These are phyloP conservation scores for Isichthys henryi DNA, from an alignment of 2,113 vertebrate species.

Conservation along the genomic window DNA sequence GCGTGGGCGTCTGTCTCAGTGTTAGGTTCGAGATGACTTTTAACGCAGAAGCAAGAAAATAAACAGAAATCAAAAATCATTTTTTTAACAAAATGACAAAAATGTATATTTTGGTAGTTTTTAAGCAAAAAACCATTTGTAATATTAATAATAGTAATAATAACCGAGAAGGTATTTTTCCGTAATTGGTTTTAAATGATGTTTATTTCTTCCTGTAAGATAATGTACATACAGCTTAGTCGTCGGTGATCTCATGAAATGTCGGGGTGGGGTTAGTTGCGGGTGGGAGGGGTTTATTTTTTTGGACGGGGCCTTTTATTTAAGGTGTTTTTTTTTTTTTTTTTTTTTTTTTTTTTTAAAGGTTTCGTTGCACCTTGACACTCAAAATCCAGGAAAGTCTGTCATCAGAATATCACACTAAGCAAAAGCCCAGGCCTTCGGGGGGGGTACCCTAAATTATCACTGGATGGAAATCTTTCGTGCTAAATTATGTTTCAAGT, in stretches of 20 bases:
- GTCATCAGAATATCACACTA: not conserved
- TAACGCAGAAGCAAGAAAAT: constrained; percentile 51
- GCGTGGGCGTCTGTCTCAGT: constrained; percentile 61
- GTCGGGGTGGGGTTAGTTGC: not conserved
- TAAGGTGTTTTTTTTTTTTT: not conserved
- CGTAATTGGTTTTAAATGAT: constrained; percentile 74
- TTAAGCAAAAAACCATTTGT: constrained; percentile 62
- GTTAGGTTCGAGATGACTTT: constrained; percentile 57
- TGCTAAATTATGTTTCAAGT: not conserved
- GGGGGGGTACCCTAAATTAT: not conserved
- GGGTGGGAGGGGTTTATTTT: constrained; percentile 25
- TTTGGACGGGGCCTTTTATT: constrained; percentile 29
- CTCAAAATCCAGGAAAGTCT: not conserved
- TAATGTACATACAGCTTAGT: constrained; percentile 78
- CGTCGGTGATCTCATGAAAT: constrained; percentile 31
- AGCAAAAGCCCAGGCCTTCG: not conserved
- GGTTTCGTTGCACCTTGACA: not conserved
- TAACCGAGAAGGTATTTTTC: constrained; percentile 75
- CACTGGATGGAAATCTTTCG: not conserved
- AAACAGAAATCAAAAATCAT: constrained; percentile 30
- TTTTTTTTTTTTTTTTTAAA: not conserved
- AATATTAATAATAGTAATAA: constrained; percentile 61
- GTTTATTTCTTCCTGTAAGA: constrained; percentile 84
- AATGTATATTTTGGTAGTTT: constrained; percentile 92
- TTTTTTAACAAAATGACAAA: constrained; percentile 59